Base-by-base conservation (phyloP, 2,113 vertebrate species). In the Calidris pygmaea region DNA sequence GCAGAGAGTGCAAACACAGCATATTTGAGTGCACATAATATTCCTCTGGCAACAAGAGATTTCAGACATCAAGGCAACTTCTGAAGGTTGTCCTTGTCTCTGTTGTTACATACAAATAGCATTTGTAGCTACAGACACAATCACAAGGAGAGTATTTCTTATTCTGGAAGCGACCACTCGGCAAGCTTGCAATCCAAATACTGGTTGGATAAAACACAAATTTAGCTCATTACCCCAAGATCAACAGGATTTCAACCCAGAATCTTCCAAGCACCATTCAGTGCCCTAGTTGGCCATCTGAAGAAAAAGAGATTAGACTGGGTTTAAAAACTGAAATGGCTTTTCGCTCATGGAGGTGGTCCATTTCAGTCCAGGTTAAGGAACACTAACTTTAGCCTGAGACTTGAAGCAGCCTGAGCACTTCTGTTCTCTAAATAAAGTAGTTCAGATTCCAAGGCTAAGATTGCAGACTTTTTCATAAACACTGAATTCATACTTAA, bases 41-140 rank as follows among this genome's bases (percentile, higher is more conserved):
- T 80, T 96, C 81, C 88, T 80, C 47, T 75, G 66, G 87, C 88
- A 97, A 95, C 75, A 94, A 97, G 74, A 41, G 43, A 97, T 86
- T 82, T 85, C 65, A 96, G 91, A 90, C 58, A 95, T 41, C 60
- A 71, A 71, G 89, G 89, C 72, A 87, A 79, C 48, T 76, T 93
- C 62, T 85, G 53, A 97, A 76, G 29, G 67, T 85, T 62, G 1
- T 86, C 65, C 77, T 96, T 85, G 50, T 39, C 65, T 58, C 94
- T 66, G 60, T 8, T 76, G 39, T 95, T 83, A 85, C 43, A 80
- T 50, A 94, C 15, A 90, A 59, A 65, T 65, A 96, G 79, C 50
- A 91, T 80, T 75, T 88, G 65, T 52, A 82, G 37, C 67, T 77
- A 91, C 10, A 26, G 56, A 76, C 41, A 85, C 20, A 88, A 88